Conservation (phyloP, 1,140 invertebrate species). For the Drosophila nikananu region DNA sequence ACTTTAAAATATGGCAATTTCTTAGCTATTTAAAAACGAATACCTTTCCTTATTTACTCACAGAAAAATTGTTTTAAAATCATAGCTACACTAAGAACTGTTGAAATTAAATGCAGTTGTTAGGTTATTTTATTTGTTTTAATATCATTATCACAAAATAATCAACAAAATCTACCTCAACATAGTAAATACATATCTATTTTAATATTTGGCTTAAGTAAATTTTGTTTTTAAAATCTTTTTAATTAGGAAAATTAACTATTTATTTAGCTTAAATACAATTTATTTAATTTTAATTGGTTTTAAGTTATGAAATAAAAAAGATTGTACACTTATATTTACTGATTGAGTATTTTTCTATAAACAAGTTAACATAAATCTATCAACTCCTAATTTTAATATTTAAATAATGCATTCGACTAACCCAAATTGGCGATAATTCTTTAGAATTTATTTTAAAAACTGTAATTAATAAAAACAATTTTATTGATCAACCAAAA, state of each 20-base stretch:
- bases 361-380: neutral
- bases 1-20: constrained; percentile 27
- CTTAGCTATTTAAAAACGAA: neutral
- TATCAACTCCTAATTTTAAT: too few species aligned
- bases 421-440: neutral
- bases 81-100: neutral
- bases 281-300: neutral
- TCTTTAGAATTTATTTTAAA: neutral
- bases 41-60: neutral
- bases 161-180: constrained; percentile 1
- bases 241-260: neutral
- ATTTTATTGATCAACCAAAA: neutral
- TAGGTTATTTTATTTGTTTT: neutral
- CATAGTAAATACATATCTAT: too few species aligned
- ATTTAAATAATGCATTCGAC: neutral
- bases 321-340: neutral
- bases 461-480: neutral
- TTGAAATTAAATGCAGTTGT: neutral
- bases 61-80: neutral
- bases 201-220: too few species aligned
- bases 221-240: too few species aligned
- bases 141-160: neutral
- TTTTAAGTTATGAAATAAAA: neutral
- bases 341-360: neutral
- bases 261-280: neutral